These are phyloP conservation scores for Chelon labrosus DNA, from an alignment of 2,797 vertebrate genomes.

Conservation along the genomic window DNA sequence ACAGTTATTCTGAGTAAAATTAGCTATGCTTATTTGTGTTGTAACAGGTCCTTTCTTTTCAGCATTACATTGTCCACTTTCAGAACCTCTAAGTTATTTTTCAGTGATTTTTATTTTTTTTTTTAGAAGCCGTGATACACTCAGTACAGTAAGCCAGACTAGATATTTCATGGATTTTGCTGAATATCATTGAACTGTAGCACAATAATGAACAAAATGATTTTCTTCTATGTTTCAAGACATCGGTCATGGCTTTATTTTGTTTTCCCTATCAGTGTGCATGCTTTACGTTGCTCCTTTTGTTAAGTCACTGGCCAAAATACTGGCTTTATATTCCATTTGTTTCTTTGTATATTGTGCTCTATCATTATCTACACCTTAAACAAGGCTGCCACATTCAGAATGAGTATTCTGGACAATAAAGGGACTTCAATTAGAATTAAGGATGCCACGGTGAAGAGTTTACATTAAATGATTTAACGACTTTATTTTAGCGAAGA, in stretches of 20 bases:
- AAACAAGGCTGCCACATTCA: slow-evolving; percentile 78
- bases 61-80: slow-evolving; percentile 87
- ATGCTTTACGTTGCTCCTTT: slow-evolving; percentile 71
- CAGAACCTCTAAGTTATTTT: slow-evolving; percentile 87
- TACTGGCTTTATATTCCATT: slow-evolving; percentile 85
- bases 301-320: slow-evolving; percentile 74
- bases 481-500: slow-evolving; percentile 45
- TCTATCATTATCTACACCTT: slow-evolving; percentile 86
- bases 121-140: slow-evolving; percentile 82
- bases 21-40: slow-evolving; percentile 87
- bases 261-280: slow-evolving; percentile 72
- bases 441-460: slow-evolving; percentile 56
- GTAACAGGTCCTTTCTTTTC: slow-evolving; percentile 89
- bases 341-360: slow-evolving; percentile 88
- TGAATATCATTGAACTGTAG: slow-evolving; percentile 82
- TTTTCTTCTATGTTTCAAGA: slow-evolving; percentile 78
- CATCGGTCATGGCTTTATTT: slow-evolving; percentile 81
- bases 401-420: slow-evolving; percentile 62
- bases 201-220: slow-evolving; percentile 82
- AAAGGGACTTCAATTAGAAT: slow-evolving; percentile 67
- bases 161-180: slow-evolving; percentile 74
- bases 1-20: slow-evolving; percentile 79
- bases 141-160: slow-evolving; percentile 80
- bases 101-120: slow-evolving; percentile 19
- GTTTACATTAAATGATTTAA: slow-evolving; percentile 61